Conservation (phyloP, 2,888 invertebrate species). For the Oscheius myriophilus region DNA sequence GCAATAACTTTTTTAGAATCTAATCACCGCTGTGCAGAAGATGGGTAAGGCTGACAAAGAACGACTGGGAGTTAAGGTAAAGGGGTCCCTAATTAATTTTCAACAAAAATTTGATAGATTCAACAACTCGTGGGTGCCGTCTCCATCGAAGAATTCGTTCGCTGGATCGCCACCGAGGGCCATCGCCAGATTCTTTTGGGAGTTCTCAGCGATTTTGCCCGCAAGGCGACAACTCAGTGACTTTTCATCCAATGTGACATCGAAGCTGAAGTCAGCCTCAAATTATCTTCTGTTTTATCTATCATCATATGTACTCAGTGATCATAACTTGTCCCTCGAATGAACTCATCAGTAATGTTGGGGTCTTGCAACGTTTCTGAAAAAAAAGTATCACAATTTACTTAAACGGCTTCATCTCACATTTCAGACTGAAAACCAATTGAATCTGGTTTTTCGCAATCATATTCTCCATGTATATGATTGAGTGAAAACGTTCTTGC, state of each 20-base stretch:
- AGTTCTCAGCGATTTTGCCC: constrained; percentile 30
- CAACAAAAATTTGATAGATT: not conserved
- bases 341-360: too few relatives aligned
- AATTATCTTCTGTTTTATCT: too few relatives aligned
- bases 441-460: too few relatives aligned
- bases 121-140: constrained; percentile 28
- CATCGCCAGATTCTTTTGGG: constrained; percentile 26
- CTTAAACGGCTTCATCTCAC: too few relatives aligned
- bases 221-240: not conserved
- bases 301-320: too few relatives aligned
- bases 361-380: too few relatives aligned
- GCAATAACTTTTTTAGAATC: constrained; percentile 9
- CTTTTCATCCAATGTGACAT: not conserved
- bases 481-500: too few relatives aligned
- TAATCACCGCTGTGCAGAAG: constrained; percentile 4
- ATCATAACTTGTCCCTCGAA: too few relatives aligned
- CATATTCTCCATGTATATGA: too few relatives aligned
- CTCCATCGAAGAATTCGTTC: constrained; percentile 29
- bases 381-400: too few relatives aligned
- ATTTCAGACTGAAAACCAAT: too few relatives aligned
- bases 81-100: not conserved
- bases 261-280: too few relatives aligned
- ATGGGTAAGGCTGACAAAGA: constrained; percentile 19
- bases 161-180: constrained; percentile 32
- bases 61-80: constrained; percentile 7